Conservation (phyloP, 2,113 vertebrate genomes). For the Capreolus pygargus region DNA sequence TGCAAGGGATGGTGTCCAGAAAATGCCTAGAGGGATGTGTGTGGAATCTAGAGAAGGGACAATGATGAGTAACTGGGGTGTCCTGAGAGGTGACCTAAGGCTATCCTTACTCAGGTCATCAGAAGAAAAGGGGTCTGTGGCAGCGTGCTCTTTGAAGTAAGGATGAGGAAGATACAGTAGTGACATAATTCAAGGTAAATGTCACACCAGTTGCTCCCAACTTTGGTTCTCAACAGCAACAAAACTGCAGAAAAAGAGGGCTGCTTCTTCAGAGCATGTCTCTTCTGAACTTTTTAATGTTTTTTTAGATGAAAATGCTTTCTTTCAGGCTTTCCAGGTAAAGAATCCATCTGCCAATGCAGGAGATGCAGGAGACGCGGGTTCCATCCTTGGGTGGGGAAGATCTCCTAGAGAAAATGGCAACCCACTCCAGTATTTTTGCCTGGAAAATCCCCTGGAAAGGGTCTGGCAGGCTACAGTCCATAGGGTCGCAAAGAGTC, state of each 20-base stretch:
- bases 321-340: neutral
- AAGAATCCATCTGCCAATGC: neutral
- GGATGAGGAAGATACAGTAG: neutral
- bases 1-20: neutral
- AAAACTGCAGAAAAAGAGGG: conserved; percentile 1
- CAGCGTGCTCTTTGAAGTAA: neutral
- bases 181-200: neutral
- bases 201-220: neutral
- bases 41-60: neutral
- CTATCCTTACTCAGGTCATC: neutral
- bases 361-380: fast-evolving
- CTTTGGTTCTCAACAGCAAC: neutral
- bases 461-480: neutral
- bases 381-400: neutral
- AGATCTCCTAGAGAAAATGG: neutral
- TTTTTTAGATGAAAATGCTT: conserved; percentile 30
- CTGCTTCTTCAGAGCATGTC: conserved; percentile 40
- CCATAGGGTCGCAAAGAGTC: neutral
- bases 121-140: neutral
- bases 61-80: neutral
- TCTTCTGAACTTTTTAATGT: neutral
- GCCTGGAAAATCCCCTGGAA: neutral
- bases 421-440: neutral
- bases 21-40: neutral
- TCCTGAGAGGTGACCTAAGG: neutral